These are phyloP conservation scores for Diphyllodes magnificus DNA, from an alignment of 2,113 vertebrate genomes.

Conservation along the genomic window DNA sequence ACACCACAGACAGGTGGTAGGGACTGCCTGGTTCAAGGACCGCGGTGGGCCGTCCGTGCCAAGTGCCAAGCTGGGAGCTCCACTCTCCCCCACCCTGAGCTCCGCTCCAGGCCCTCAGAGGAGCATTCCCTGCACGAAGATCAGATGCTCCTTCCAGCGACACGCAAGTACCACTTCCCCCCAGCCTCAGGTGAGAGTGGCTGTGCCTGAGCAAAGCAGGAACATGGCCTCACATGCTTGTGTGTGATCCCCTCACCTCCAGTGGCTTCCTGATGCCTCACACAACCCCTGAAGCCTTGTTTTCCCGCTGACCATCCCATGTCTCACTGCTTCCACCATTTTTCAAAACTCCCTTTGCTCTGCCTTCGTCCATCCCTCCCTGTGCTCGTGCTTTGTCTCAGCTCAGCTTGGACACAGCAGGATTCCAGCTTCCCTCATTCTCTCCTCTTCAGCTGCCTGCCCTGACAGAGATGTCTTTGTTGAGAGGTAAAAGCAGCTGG, in stretches of 20 bases:
- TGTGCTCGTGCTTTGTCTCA: not conserved
- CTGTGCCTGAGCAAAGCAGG: not conserved
- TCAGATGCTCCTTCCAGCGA: not conserved
- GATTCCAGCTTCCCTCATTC: not conserved
- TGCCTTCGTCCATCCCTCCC: not conserved
- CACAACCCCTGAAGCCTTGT: not conserved
- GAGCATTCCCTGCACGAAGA: not conserved
- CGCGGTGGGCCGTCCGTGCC: accelerated
- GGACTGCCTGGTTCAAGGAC: not conserved
- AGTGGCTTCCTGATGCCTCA: not conserved
- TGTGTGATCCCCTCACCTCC: not conserved
- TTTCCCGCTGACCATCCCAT: not conserved
- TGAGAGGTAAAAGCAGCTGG: not conserved
- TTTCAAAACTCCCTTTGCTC: not conserved
- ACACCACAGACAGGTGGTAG: accelerated
- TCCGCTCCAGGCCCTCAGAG: not conserved
- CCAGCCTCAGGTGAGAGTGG: accelerated
- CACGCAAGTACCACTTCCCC: accelerated
- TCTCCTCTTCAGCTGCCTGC: not conserved
- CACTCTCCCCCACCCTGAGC: accelerated
- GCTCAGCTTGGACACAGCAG: not conserved
- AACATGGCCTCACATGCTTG: accelerated
- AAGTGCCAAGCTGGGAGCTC: not conserved
- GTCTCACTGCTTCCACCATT: accelerated
- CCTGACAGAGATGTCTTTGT: not conserved